A percentile compares a stretch with the other conserved stretches of the same genome.
phyloP scores from a whole-genome alignment of 2,113 vertebrate genomes.

The Macrotus californicus region DNA sequence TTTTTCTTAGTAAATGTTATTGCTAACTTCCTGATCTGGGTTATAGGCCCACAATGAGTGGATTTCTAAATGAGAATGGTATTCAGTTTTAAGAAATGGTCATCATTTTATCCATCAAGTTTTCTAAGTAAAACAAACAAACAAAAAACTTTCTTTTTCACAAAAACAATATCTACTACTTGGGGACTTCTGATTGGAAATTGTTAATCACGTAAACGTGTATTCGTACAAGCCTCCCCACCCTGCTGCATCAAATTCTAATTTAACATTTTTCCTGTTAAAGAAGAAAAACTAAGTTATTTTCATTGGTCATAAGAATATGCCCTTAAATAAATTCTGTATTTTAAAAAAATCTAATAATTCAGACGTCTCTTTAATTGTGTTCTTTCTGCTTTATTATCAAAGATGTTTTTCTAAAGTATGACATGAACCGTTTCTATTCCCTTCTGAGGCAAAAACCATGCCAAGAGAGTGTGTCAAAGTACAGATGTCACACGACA shows the following conservation, averaged over 20 bases:
- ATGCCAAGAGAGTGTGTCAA: background rate
- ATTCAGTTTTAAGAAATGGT: background rate
- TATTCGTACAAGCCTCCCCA: background rate
- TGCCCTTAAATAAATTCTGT: background rate
- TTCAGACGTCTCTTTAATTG: background rate
- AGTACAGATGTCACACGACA: background rate
- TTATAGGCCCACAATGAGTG: background rate
- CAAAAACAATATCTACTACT: background rate
- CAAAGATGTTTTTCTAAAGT: background rate
- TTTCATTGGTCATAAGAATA: background rate
- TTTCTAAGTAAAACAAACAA: background rate
- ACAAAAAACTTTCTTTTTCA: background rate
- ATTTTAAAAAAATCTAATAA: background rate
- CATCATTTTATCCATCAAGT: slow-evolving; percentile 8
- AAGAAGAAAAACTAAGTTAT: background rate
- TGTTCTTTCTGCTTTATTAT: background rate
- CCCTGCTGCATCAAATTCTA: background rate
- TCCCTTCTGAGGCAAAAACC: background rate
- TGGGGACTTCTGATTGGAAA: background rate
- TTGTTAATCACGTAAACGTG: background rate
- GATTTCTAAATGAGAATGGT: slow-evolving; percentile 25
- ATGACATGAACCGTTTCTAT: background rate
- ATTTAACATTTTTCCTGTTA: background rate
- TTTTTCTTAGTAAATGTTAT: slow-evolving; percentile 30
- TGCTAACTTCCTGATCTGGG: background rate